phyloP scores from a whole-genome alignment of 2,113 vertebrate genomes.

The Cettia cetti region DNA sequence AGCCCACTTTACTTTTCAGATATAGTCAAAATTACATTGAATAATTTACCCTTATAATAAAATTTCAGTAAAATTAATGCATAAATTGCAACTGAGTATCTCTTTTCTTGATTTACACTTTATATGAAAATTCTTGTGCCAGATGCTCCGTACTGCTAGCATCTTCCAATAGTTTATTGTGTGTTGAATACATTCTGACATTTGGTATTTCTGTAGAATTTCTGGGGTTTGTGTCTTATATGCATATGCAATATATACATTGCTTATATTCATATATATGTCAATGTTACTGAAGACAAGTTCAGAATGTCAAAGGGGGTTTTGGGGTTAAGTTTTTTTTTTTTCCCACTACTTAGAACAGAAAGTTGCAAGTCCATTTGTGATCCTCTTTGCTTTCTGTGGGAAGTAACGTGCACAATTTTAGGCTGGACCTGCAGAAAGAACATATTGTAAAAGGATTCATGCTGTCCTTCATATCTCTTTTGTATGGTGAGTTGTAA shows the following conservation, averaged over 20 bases:
- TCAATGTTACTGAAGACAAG: not conserved
- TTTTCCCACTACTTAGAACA: not conserved
- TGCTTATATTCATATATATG: not conserved
- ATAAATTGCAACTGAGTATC: not conserved
- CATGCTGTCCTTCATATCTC: not conserved
- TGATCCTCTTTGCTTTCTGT: not conserved
- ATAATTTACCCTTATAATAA: not conserved
- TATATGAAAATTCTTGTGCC: not conserved
- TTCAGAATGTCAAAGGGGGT: not conserved
- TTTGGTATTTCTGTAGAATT: not conserved
- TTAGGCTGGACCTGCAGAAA: not conserved
- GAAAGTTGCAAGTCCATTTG: not conserved
- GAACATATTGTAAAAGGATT: not conserved
- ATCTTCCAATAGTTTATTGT: not conserved
- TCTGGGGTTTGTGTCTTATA: not conserved
- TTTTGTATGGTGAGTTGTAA: not conserved
- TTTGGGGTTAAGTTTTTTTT: accelerated
- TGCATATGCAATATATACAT: not conserved
- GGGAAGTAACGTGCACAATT: not conserved
- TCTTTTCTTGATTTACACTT: not conserved
- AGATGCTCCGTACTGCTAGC: not conserved
- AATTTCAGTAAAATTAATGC: not conserved
- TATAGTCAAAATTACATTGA: not conserved
- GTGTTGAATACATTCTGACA: not conserved
- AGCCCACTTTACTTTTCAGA: not conserved